Base-by-base conservation (phyloP, 2,113 vertebrate genomes). In the Petromus typicus region DNA sequence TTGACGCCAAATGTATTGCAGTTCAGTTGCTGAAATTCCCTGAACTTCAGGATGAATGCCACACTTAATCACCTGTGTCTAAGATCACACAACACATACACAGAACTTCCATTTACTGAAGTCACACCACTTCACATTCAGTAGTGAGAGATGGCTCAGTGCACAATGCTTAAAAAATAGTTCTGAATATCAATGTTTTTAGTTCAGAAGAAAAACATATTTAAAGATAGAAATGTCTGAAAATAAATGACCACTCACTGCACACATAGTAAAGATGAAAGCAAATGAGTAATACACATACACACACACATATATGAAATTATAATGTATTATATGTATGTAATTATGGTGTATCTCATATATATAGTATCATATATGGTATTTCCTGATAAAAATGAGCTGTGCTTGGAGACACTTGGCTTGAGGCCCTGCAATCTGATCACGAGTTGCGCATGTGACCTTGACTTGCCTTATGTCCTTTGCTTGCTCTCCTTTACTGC, bases 231-330 rank as follows among this genome's bases (percentile, higher is more conserved):
- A 23, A 67, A 82, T 89, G 25, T 43, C 37, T 83, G 51, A 81
- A 14, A 73, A 23, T 37, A 30, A 61, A 17, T 51, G 56, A 48
- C 1, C 2, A 0, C 37, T 81, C 0, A 0, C 45, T 25, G 1
- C 37, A n/a, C 27, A 32, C 10, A 14, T 69, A 54, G 71, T 80
- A 92, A 86, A 86, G 34, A 71, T 80, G 37, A 89, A 10, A 66
- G n/a, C 17, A 67, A 40, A 86, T 43, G 27, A 20, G 43, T 20
- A 57, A 16, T 57, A 17, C 56, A 56, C 11, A 56, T 54, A 13
- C 51, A 8, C 13, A 54, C 51, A 56, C 11, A 56, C 16, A 14
- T 43, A 54, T n/a, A 57, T n/a, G n/a, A n/a, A n/a, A n/a, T n/a
- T n/a, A n/a, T n/a, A n/a, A n/a, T n/a, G n/a, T n/a, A n/a, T n/a